Evolutionary conservation across 2,113 vertebrate species (phyloP), one percentile per base, ranked within the genome.

Genomic region (Salvator merianae): DNA sequence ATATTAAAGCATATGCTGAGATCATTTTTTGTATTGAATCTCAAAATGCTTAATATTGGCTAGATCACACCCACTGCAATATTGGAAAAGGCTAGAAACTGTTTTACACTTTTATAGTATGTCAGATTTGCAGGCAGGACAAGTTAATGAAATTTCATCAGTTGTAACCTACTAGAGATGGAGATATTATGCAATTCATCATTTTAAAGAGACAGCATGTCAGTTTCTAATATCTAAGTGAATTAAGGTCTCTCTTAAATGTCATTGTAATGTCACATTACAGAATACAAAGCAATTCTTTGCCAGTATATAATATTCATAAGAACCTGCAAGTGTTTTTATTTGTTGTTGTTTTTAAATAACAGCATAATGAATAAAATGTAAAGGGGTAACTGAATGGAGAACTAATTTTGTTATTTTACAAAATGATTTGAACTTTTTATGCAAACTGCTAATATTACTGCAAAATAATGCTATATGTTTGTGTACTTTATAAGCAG

Each of bases 341-440:
- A 20, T 20, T n/a, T n/a, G n/a, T n/a, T n/a, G n/a, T n/a, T n/a
- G n/a, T 13, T 69, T 86, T 76, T 47, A 84, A 59, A 84, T 70
- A 22, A 71, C 7, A 18, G n/a, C 65, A 53, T 53, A 82, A 50
- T 72, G 40, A 65, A 71, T 66, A 53, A 34, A 32, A 76, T 0
- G 82, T 43, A 86, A 53, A 86, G 38, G 55, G 55, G 75, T 38
- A 73, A 32, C 70, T 83, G 4, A 7, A 4, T 30, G 20, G 10
- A 88, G 36, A 4, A 34, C 12, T 69, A 82, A 77, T 66, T 65
- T 3, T 71, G 34, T 28, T 47, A n/a, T 40, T 79, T 34, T 78
- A 79, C 80, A 66, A 84, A 79, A 5, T 40, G 34, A 62, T 85
- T 66, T 86, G 55, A 82, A 76, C 69, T 82, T 70, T n/a, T 87